Conservation (phyloP, 2,113 vertebrate species). For the Lagopus leucura region DNA sequence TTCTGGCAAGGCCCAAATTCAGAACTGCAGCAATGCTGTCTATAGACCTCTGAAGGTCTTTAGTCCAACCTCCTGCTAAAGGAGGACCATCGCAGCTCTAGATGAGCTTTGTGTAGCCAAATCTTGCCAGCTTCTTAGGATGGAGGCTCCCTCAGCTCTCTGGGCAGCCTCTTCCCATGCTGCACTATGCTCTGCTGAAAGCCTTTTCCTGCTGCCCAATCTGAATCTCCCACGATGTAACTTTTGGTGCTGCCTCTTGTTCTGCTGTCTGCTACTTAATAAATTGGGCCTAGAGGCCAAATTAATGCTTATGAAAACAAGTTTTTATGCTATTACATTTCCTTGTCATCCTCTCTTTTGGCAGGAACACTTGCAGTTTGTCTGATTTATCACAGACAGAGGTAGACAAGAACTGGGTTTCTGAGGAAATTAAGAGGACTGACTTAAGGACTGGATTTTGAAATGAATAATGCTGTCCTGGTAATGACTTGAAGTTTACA, state of each 20-base stretch:
- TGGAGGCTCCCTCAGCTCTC: not conserved
- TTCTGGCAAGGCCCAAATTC: fast-evolving
- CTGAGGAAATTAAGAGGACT: not conserved
- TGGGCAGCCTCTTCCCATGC: not conserved
- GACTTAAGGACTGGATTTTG: not conserved
- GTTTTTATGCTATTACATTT: not conserved
- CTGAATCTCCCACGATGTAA: not conserved
- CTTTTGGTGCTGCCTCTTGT: not conserved
- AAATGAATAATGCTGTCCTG: not conserved
- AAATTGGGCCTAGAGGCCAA: not conserved
- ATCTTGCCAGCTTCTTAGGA: not conserved
- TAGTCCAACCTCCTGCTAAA: not conserved
- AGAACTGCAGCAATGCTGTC: not conserved
- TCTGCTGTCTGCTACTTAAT: not conserved
- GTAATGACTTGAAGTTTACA: not conserved
- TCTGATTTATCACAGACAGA: not conserved
- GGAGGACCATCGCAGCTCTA: not conserved
- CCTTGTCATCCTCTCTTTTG: not conserved
- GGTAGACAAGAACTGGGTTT: not conserved
- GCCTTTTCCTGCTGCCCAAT: not conserved
- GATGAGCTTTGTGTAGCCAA: not conserved
- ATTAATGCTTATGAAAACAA: not conserved
- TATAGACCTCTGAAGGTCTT: not conserved
- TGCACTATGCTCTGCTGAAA: not conserved
- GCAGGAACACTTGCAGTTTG: not conserved